These are phyloP conservation scores for Melanotaenia nigrans DNA, from an alignment of 2,797 vertebrate genomes.

Conservation along the genomic window DNA sequence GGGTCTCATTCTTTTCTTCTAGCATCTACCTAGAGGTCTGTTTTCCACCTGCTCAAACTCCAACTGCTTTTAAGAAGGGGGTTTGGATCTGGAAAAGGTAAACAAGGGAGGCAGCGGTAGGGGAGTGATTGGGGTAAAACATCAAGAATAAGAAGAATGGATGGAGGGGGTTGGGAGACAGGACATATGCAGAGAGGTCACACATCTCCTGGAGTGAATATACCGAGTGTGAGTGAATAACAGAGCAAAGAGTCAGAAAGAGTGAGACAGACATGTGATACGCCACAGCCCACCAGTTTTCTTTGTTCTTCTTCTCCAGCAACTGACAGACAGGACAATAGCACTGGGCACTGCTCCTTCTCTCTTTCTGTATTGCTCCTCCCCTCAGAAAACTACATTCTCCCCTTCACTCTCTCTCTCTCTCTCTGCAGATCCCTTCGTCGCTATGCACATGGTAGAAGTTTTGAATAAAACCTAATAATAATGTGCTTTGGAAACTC, in stretches of 20 bases:
- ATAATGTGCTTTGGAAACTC: conserved; percentile 51
- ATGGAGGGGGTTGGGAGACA: conserved; percentile 3
- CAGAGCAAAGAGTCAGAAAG: conserved; percentile 64
- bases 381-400: conserved; percentile 49
- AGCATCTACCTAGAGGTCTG: conserved; percentile 14
- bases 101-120: conserved; percentile 14
- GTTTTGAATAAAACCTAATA: conserved; percentile 44
- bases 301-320: conserved; percentile 75
- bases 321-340: conserved; percentile 81
- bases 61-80: conserved; percentile 40
- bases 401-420: conserved; percentile 56
- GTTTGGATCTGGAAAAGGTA: conserved; percentile 19
- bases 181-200: conserved; percentile 53
- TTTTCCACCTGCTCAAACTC: conserved; percentile 51
- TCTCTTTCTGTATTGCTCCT: conserved; percentile 42
- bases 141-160: conserved; percentile 38
- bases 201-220: conserved; percentile 58
- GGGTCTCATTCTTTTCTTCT: conserved; percentile 36
- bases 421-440: conserved; percentile 52
- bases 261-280: conserved; percentile 76
- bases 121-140: conserved; percentile 17
- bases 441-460: conserved; percentile 23
- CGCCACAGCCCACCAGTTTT: conserved; percentile 68
- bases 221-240: conserved; percentile 58
- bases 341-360: conserved; percentile 68